Percentiles rank a stretch among this genome's conserved stretches.
phyloP scores from a whole-genome alignment of 2,888 invertebrate species.

The Standfussiana lucernea region DNA sequence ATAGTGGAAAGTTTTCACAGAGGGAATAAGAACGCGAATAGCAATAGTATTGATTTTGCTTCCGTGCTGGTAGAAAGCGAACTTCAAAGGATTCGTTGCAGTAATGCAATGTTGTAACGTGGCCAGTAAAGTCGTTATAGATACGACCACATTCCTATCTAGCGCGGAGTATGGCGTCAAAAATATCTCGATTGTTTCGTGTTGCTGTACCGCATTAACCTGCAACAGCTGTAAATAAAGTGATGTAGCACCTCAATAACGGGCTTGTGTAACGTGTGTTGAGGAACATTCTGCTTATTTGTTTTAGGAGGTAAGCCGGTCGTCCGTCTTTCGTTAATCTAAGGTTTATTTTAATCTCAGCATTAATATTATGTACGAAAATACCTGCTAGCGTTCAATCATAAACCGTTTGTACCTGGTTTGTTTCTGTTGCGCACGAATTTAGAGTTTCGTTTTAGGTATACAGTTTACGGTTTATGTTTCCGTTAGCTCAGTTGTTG shows the following conservation, averaged over 20 bases:
- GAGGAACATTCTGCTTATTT: slow-evolving; percentile 87
- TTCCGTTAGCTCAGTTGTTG: slow-evolving; percentile 78
- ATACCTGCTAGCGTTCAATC: slow-evolving; percentile 89
- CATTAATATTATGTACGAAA: slow-evolving; percentile 87
- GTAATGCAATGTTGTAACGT: slow-evolving; percentile 29
- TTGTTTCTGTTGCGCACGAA: slow-evolving; percentile 87
- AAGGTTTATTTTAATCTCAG: slow-evolving; percentile 86
- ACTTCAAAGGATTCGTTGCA: slow-evolving; percentile 49
- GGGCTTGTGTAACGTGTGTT: slow-evolving; percentile 82
- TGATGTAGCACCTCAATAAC: slow-evolving; percentile 89
- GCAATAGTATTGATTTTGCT: slow-evolving; percentile 52
- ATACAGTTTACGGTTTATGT: slow-evolving; percentile 79
- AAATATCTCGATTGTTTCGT: slow-evolving; percentile 86
- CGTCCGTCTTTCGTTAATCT: slow-evolving; percentile 85
- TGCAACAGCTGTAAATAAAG: slow-evolving; percentile 87
- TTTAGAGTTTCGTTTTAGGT: slow-evolving; percentile 76
- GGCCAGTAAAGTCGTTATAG: slow-evolving; percentile 26
- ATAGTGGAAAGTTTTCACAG: slow-evolving; percentile 68
- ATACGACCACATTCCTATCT: slow-evolving; percentile 29
- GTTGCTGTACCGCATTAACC: slow-evolving; percentile 85
- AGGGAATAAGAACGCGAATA: slow-evolving; percentile 58
- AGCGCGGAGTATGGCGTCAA: slow-evolving; percentile 60
- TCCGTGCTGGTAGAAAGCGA: slow-evolving; percentile 27
- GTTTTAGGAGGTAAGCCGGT: slow-evolving; percentile 83
- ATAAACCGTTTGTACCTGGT: slow-evolving; percentile 88